Base-by-base conservation (phyloP, 1,140 invertebrate genomes). In the Patella vulgata region DNA sequence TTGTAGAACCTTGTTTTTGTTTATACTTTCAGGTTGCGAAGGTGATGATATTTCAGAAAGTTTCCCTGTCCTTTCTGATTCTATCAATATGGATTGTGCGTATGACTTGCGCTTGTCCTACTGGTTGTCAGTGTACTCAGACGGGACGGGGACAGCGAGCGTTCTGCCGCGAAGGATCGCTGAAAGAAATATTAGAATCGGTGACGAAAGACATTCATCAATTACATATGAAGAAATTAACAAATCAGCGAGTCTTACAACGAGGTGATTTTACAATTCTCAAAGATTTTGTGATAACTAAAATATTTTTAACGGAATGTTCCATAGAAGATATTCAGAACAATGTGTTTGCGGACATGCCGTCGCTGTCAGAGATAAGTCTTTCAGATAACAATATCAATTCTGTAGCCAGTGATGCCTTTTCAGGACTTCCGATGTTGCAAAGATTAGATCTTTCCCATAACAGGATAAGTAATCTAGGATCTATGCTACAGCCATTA, bases 301-400 rank as follows among this genome's bases (percentile, higher is more conserved):
- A 27, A 14, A 40, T 73, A 0, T 40, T 47, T 8, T 40, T 73
- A 53, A 58, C 55, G 17, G 54, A 62, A n/a, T 57, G 63, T 27
- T 55, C 48, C 25, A 53, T 74, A 30, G 46, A 66, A n/a, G 47
- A 46, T 1, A 59, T 78, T 12, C 30, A 68, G 42, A 63, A 53
- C 1, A 51, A 57, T 2, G 58, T 67, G 19, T 78, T 78, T 39
- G 6, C 28, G 23, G 21, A 44, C 2, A 19, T 73, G 27, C n/a
- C 43, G 6, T 48, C 63, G 12, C 51, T 78, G 14, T 17, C 56
- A 25, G 21, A 56, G 0, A 58, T 78, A 21, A 68, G 72, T 48
- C 55, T 78, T n/a, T 74, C 63, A 11, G 19, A 61, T 14, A 76
- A 78, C 53, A 59, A 62, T 27, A 57, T 78, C n/a, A 46, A 52